A percentile compares a stretch with the other conserved stretches of the same genome.
Evolutionary conservation across 1,140 invertebrate genomes (phyloP).

Genomic region (Drosophila obscura): DNA sequence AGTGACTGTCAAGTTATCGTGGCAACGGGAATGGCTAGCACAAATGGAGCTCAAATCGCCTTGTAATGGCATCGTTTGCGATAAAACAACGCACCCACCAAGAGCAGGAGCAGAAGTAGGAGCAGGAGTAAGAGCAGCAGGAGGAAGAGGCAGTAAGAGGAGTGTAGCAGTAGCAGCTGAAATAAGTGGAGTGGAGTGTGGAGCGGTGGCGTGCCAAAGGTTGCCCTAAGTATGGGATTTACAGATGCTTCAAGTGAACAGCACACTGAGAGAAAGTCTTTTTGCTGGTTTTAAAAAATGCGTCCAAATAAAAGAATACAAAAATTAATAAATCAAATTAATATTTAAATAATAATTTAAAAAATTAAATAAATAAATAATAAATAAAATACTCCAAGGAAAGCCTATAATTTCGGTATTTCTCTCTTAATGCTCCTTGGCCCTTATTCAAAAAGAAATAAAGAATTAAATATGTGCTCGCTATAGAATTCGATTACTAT

Average conservation of each 20-base stretch:
- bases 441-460: too few relatives aligned
- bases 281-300: background rate
- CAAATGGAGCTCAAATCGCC: slow-evolving; percentile 67
- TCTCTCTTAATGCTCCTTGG: too few relatives aligned
- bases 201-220: slow-evolving; percentile 7
- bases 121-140: background rate
- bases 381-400: too few relatives aligned
- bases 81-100: slow-evolving; percentile 45
- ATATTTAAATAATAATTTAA: too few relatives aligned
- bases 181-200: background rate
- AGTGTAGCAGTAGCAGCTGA: background rate
- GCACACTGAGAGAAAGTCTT: slow-evolving; percentile 12
- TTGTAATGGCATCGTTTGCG: slow-evolving; percentile 60
- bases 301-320: too few relatives aligned
- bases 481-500: too few relatives aligned
- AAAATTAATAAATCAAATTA: too few relatives aligned
- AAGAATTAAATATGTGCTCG: too few relatives aligned
- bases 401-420: too few relatives aligned
- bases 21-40: slow-evolving; percentile 55
- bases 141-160: background rate
- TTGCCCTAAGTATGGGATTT: slow-evolving; percentile 34
- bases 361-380: too few relatives aligned
- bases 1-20: slow-evolving; percentile 68
- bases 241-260: slow-evolving; percentile 17
- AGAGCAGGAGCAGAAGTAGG: too few relatives aligned